Conservation (phyloP, 2,797 vertebrate genomes). For the Spea hammondii region DNA sequence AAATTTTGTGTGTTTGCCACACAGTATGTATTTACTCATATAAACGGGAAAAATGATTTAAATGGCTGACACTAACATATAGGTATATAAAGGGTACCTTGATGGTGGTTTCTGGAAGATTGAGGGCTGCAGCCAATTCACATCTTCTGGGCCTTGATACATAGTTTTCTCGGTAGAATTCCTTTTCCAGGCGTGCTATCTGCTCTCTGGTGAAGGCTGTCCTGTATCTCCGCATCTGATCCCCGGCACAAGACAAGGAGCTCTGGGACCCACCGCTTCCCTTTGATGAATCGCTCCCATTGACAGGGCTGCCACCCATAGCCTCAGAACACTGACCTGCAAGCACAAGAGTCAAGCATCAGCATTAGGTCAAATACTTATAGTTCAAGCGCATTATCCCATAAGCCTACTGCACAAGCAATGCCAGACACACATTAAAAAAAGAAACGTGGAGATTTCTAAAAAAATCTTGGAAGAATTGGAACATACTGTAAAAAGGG, state of each 20-base stretch:
- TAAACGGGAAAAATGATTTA: too few relatives aligned
- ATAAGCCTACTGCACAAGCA: too few relatives aligned
- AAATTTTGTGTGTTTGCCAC: too few relatives aligned
- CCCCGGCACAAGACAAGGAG: slow-evolving; percentile 82
- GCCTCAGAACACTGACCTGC: slow-evolving; percentile 67
- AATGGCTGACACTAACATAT: not conserved
- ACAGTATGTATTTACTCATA: too few relatives aligned
- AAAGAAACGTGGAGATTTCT: too few relatives aligned
- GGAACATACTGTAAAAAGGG: too few relatives aligned
- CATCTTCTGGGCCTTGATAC: slow-evolving; percentile 94
- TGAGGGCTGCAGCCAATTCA: slow-evolving; percentile 90
- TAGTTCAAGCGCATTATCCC: too few relatives aligned
- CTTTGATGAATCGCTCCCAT: slow-evolving; percentile 61
- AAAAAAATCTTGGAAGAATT: too few relatives aligned
- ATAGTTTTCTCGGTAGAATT: slow-evolving; percentile 97
- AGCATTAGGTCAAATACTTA: slow-evolving; percentile 13
- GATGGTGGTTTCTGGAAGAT: slow-evolving; percentile 96
- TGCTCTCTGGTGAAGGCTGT: slow-evolving; percentile 97
- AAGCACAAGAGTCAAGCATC: slow-evolving; percentile 54
- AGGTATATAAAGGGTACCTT: slow-evolving; percentile 74
- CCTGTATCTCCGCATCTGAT: slow-evolving; percentile 95
- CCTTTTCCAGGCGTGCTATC: slow-evolving; percentile 93
- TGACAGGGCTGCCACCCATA: slow-evolving; percentile 62
- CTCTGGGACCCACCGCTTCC: slow-evolving; percentile 74
- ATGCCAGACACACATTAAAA: too few relatives aligned